phyloP scores from a whole-genome alignment of 2,888 invertebrate species.

The Stenolophus ochropezus region DNA sequence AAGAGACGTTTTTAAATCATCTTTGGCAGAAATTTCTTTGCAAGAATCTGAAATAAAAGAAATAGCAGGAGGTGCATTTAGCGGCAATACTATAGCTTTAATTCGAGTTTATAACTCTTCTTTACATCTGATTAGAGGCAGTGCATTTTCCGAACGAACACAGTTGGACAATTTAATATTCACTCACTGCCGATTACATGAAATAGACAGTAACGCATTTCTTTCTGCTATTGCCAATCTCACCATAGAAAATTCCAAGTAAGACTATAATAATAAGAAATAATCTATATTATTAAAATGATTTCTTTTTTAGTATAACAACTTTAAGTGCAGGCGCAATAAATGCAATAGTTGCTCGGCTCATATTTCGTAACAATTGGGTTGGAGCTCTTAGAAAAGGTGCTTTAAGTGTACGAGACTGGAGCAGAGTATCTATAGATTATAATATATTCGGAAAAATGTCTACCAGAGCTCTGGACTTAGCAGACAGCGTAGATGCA shows the following conservation, averaged over 20 bases:
- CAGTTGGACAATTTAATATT: slow-evolving; percentile 79
- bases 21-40: slow-evolving; percentile 78
- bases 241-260: slow-evolving; percentile 80
- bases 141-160: slow-evolving; percentile 79
- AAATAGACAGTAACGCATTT: slow-evolving; percentile 77
- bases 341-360: slow-evolving; percentile 78
- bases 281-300: not conserved
- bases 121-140: slow-evolving; percentile 77
- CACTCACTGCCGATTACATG: slow-evolving; percentile 76
- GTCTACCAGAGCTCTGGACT: slow-evolving; percentile 65
- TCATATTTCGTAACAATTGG: slow-evolving; percentile 77
- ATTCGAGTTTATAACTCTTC: slow-evolving; percentile 79
- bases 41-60: slow-evolving; percentile 75
- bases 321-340: slow-evolving; percentile 79
- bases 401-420: slow-evolving; percentile 80
- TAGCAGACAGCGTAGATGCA: not conserved
- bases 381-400: slow-evolving; percentile 77
- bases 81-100: slow-evolving; percentile 79
- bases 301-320: slow-evolving; percentile 76
- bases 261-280: slow-evolving; percentile 63
- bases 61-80: slow-evolving; percentile 80
- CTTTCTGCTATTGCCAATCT: slow-evolving; percentile 80
- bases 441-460: slow-evolving; percentile 78
- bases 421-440: slow-evolving; percentile 79
- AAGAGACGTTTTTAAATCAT: slow-evolving; percentile 78